A percentile compares a stretch with the other conserved stretches of the same genome.
phyloP scores from a whole-genome alignment of 2,113 vertebrate genomes.

The Ptychochromis oligacanthus region DNA sequence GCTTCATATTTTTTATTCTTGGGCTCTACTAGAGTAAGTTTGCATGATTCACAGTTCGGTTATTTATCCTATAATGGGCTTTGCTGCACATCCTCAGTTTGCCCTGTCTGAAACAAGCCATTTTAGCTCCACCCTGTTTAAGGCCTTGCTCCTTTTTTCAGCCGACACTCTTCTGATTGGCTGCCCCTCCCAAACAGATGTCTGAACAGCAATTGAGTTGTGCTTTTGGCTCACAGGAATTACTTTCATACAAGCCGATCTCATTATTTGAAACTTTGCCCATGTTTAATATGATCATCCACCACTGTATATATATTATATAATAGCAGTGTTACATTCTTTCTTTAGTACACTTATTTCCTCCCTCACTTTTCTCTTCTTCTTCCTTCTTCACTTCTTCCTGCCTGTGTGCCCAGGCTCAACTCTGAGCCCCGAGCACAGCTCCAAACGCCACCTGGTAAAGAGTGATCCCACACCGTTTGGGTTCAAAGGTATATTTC shows the following conservation, averaged over 20 bases:
- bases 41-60: no score
- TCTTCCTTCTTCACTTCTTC: neutral
- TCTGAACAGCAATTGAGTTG: neutral
- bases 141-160: no score
- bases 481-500: constrained; percentile 90
- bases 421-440: constrained; percentile 92
- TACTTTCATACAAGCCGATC: neutral
- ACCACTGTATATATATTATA: neutral
- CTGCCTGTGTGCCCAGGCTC: constrained; percentile 82
- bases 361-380: constrained; percentile 11
- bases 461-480: constrained; percentile 97
- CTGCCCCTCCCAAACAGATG: neutral
- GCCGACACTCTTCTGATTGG: neutral
- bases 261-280: neutral
- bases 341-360: neutral
- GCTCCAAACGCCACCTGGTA: constrained; percentile 92
- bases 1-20: neutral
- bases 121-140: neutral
- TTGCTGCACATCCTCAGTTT: neutral
- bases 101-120: no score
- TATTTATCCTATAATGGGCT: neutral
- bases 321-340: neutral
- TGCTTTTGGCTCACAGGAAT: neutral
- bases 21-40: fast-evolving
- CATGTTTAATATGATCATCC: neutral